These are phyloP conservation scores for Bergia sp. DNA, from an alignment of 92 coral and sea anemone genomes.

Conservation along the genomic window DNA sequence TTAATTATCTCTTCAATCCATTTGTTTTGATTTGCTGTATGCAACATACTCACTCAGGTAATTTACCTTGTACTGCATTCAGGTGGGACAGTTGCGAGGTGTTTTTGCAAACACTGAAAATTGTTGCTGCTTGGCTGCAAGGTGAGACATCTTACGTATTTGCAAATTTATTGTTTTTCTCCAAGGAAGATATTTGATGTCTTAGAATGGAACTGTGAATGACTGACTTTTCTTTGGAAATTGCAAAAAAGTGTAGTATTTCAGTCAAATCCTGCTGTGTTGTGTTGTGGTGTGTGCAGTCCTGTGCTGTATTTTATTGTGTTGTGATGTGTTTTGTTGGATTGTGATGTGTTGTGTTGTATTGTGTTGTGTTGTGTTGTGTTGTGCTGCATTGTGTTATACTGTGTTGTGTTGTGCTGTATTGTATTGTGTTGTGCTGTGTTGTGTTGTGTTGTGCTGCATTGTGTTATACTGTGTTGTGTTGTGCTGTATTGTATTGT, in stretches of 20 bases:
- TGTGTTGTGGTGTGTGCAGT: too few species aligned
- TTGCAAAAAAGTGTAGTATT: background rate
- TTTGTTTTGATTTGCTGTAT: background rate
- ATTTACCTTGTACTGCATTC: background rate
- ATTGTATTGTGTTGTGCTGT: too few species aligned
- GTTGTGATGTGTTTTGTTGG: too few species aligned
- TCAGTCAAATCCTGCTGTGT: too few species aligned
- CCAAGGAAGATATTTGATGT: background rate
- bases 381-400: too few species aligned
- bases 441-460: background rate
- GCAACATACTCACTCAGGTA: background rate
- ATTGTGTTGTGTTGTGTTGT: too few species aligned
- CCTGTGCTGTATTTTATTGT: too few species aligned
- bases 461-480: too few species aligned
- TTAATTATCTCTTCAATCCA: background rate
- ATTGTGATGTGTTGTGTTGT: background rate
- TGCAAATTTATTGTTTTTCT: background rate
- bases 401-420: background rate
- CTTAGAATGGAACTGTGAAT: background rate
- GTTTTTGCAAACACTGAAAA: slow-evolving; percentile 77
- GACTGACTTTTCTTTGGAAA: background rate
- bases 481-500: too few species aligned
- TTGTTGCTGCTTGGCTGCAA: slow-evolving; percentile 83
- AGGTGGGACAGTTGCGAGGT: slow-evolving; percentile 71
- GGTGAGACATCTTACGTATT: slow-evolving; percentile 34